A percentile compares a stretch with the other conserved stretches of the same genome.
Conservation (phyloP, 2,888 invertebrate species). For the Drosophila dives region DNA sequence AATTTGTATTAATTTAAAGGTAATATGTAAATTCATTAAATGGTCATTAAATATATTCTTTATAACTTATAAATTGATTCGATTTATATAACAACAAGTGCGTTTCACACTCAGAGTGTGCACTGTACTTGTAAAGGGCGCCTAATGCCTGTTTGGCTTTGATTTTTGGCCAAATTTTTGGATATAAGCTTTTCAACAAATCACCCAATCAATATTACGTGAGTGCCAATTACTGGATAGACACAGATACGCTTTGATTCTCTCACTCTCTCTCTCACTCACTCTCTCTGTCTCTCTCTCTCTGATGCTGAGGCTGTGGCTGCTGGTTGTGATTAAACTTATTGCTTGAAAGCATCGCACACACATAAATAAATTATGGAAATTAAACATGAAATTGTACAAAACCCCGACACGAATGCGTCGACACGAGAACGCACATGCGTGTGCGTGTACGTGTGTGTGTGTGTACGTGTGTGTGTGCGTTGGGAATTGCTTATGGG, state of each 20-base stretch:
- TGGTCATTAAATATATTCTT: not conserved
- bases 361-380: slow-evolving; percentile 77
- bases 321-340: slow-evolving; percentile 56
- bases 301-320: slow-evolving; percentile 6
- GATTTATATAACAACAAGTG: not conserved
- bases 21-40: not conserved
- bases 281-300: not conserved
- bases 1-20: not conserved
- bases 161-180: slow-evolving; percentile 51
- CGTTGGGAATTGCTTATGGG: slow-evolving; percentile 2
- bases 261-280: not conserved
- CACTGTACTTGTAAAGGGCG: not conserved
- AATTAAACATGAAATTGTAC: slow-evolving; percentile 73
- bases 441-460: slow-evolving; percentile 10
- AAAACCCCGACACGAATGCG: slow-evolving; percentile 62
- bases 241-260: slow-evolving; percentile 24
- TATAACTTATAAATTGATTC: not conserved
- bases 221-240: slow-evolving; percentile 55
- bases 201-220: slow-evolving; percentile 60
- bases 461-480: not conserved
- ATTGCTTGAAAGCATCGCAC: slow-evolving; percentile 35
- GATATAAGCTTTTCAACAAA: slow-evolving; percentile 52
- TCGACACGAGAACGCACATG: slow-evolving; percentile 38
- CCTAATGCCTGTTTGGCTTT: slow-evolving; percentile 6
- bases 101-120: not conserved